Base-by-base conservation (phyloP, 2,797 vertebrate species). In the Paedocypris micromegethes region DNA sequence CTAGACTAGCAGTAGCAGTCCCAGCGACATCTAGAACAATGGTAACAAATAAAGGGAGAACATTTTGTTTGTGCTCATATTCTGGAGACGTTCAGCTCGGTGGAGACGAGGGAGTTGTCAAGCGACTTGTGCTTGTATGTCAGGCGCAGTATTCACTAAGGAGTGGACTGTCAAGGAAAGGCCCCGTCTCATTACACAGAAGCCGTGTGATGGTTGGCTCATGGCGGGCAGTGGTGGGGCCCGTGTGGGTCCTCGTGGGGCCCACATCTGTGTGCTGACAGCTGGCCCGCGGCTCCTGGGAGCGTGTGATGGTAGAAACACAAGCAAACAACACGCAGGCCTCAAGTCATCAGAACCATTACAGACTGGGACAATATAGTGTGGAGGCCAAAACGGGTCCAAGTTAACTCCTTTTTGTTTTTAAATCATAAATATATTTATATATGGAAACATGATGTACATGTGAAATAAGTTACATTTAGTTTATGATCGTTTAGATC, bases 181-280 rank as follows among this genome's bases (percentile, higher is more conserved):
- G 37, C 9, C 52, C 57, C 6, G 9, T 61, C 58, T 58, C 39
- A 9, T 67, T 70, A 49, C 64, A 54, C 58, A 39, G 38, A 47
- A 66, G 64, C 68, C 57, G 53, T 71, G 55, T 3, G 7, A 46
- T 60, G 23, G 43, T 64, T 53, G 66, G 59, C 65, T 62, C 66
- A 45, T 5, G n/a, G 8, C 42, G 53, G 42, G 40, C 46, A 45
- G 49, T 44, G 3, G 53, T 47, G 59, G 23, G 45, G 41, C 23
- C 49, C 9, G 6, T 7, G 64, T 51, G 43, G 37, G 53, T n/a
- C 58, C 60, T 56, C 23, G 7, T 43, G 64, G 64, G 64, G 55
- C 44, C 39, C 41, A 40, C 64, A 71, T 61, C 58, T 72, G 68
- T 46, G 40, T 58, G 53, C 9, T 66, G 71, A 61, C 71, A 67